Percentiles rank a stretch among this genome's conserved stretches.
phyloP scores from a whole-genome alignment of 1,140 invertebrate species.

The Papilio dardanus region DNA sequence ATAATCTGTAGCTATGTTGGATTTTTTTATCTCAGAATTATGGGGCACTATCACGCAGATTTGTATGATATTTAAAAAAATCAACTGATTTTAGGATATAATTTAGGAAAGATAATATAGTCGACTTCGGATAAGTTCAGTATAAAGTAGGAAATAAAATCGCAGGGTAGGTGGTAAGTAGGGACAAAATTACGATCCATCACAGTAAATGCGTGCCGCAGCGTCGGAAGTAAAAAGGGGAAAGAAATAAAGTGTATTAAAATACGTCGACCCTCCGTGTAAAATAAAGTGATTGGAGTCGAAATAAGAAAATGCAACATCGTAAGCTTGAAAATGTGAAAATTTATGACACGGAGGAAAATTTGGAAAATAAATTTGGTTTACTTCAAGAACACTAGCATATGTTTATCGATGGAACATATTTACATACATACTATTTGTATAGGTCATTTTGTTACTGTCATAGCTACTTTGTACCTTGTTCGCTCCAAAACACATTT shows the following conservation, averaged over 20 bases:
- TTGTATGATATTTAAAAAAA: too few relatives aligned
- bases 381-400: not conserved
- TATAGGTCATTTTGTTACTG: too few relatives aligned
- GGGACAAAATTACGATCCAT: constrained; percentile 36
- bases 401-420: not conserved
- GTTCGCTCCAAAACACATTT: constrained; percentile 73
- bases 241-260: constrained; percentile 36
- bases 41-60: too few relatives aligned
- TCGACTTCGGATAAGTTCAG: not conserved
- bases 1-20: not conserved
- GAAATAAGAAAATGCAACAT: constrained; percentile 31
- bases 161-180: constrained; percentile 21
- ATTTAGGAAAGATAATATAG: constrained; percentile 28
- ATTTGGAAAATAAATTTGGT: constrained; percentile 38
- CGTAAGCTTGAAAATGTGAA: not conserved
- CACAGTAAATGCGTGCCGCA: constrained; percentile 31
- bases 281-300: constrained; percentile 33
- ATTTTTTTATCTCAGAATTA: not conserved
- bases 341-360: constrained; percentile 8
- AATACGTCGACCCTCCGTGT: constrained; percentile 31
- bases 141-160: constrained; percentile 23
- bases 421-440: constrained; percentile 1
- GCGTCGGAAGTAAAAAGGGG: constrained; percentile 33
- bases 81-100: not conserved
- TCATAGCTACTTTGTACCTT: constrained; percentile 50